Evolutionary conservation across 2,797 vertebrate genomes (phyloP).

Genomic region (Heteromormyrus szaboi): DNA sequence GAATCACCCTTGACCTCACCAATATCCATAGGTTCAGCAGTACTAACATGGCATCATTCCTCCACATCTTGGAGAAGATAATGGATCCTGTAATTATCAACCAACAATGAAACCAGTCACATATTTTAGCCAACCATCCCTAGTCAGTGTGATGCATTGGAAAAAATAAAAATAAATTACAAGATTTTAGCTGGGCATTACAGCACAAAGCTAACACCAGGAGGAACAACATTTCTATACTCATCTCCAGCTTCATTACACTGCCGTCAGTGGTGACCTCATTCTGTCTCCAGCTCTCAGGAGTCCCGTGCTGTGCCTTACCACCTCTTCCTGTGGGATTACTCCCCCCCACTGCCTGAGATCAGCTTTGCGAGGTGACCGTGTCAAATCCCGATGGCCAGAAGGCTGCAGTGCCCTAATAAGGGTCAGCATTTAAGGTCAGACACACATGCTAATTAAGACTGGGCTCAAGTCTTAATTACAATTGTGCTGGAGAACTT

Average conservation of each 20-base stretch:
- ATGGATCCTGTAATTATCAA: not conserved
- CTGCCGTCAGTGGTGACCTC: conserved; percentile 11
- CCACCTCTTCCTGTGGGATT: not conserved
- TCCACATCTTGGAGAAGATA: not conserved
- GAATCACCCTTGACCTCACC: not conserved
- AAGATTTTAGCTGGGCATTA: not conserved
- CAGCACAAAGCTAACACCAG: not conserved
- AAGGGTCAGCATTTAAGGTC: not conserved
- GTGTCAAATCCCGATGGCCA: not conserved
- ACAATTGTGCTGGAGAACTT: not conserved
- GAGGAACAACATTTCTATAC: conserved; percentile 3
- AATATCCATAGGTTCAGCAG: not conserved
- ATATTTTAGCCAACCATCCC: not conserved
- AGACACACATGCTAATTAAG: not conserved
- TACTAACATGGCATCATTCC: not conserved
- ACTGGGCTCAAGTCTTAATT: not conserved
- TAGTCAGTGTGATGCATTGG: not conserved
- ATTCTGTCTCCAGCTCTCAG: conserved; percentile 19
- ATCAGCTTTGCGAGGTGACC: not conserved
- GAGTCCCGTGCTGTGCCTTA: not conserved
- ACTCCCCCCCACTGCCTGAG: not conserved
- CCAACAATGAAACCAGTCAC: not conserved
- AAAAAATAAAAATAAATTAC: not conserved
- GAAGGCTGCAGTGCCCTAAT: not conserved
- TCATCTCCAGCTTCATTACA: not conserved